A percentile compares a stretch with the other conserved stretches of the same genome.
phyloP scores from a whole-genome alignment of 2,888 invertebrate species.

The Branchellion lobata region DNA sequence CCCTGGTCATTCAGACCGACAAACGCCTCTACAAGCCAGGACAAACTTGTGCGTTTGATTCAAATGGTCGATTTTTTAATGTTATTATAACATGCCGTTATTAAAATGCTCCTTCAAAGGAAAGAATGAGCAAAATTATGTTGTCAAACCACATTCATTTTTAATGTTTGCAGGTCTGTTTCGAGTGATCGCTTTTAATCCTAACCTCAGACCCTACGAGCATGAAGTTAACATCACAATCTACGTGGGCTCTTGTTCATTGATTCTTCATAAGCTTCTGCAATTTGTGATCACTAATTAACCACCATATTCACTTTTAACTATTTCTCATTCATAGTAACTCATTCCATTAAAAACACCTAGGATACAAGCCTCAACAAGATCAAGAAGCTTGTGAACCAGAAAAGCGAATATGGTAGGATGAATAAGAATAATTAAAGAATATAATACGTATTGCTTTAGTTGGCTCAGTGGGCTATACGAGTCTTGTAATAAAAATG shows the following conservation, averaged over 20 bases:
- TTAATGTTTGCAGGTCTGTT: neutral
- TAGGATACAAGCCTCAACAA: constrained; percentile 5
- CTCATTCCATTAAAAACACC: too few species aligned
- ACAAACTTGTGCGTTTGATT: constrained; percentile 9
- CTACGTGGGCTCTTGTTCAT: neutral
- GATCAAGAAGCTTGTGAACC: neutral
- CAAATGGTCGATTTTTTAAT: neutral
- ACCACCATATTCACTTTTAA: too few species aligned
- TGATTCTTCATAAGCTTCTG: neutral
- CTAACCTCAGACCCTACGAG: neutral
- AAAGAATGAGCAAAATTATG: neutral
- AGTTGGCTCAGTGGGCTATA: too few species aligned
- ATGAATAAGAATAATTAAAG: too few species aligned
- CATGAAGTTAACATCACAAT: neutral
- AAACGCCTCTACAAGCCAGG: constrained; percentile 25
- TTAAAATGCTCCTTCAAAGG: too few species aligned
- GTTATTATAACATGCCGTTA: too few species aligned
- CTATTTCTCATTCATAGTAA: too few species aligned
- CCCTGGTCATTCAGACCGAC: constrained; percentile 2
- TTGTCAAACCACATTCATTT: neutral
- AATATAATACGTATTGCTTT: too few species aligned
- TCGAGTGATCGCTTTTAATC: constrained; percentile 11
- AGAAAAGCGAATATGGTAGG: neutral
- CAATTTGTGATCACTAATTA: too few species aligned
- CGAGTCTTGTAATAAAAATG: too few species aligned